These are phyloP conservation scores for Neodiprion lecontei DNA, from an alignment of 1,140 invertebrate species.

Conservation along the genomic window DNA sequence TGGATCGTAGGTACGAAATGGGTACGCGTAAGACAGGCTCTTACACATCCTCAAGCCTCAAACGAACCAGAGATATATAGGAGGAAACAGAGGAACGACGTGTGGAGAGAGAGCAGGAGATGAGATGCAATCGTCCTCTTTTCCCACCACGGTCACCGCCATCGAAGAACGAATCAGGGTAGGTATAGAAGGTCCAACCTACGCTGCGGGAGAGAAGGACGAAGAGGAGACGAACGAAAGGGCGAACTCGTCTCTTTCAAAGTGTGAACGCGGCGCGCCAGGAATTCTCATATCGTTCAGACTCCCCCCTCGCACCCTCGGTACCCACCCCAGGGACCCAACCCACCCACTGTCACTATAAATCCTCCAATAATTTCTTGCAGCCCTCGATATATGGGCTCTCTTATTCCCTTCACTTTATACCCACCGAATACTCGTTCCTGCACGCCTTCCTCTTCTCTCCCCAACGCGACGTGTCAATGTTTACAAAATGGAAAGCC, in stretches of 20 bases:
- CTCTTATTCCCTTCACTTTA: background rate
- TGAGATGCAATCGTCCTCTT: background rate
- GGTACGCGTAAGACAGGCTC: too few relatives aligned
- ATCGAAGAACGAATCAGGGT: too few relatives aligned
- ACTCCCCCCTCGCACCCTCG: background rate
- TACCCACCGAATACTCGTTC: background rate
- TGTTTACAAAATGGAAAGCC: background rate
- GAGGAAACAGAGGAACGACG: background rate
- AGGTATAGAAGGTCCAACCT: too few relatives aligned
- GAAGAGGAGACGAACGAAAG: constrained; percentile 1
- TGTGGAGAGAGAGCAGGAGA: background rate
- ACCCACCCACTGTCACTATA: background rate
- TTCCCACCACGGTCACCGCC: too few relatives aligned
- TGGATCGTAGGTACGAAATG: too few relatives aligned
- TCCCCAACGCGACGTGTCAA: background rate
- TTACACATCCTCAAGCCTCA: too few relatives aligned
- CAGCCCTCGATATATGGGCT: background rate
- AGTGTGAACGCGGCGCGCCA: constrained; percentile 8
- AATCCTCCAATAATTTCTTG: constrained; percentile 7
- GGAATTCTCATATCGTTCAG: constrained; percentile 14
- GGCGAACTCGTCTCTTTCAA: constrained; percentile 4
- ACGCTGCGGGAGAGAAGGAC: background rate
- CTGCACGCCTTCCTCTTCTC: too few relatives aligned
- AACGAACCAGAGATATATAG: background rate
- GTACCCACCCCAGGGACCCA: background rate